Evolutionary conservation across 2,113 vertebrate species (phyloP), one percentile per base, ranked within the genome.

Genomic region (Riparia riparia): DNA sequence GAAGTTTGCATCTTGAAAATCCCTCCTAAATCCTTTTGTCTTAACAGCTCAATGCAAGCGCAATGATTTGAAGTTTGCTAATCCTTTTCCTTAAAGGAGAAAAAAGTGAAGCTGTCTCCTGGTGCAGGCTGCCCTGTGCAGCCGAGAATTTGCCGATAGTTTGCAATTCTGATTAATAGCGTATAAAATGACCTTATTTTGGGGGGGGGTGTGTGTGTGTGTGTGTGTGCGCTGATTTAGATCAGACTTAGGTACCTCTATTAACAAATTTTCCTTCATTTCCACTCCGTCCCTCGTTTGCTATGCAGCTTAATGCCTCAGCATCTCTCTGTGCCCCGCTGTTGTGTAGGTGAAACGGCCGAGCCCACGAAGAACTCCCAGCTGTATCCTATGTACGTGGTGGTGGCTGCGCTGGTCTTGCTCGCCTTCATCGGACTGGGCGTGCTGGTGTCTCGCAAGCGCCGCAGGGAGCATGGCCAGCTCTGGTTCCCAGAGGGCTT

Each of bases 401-500:
- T 98, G 21, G 96, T 98, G 82, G 98, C 96, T 1, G 98, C 93
- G 6, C 85, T 99, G 22, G 96, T 98, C 45, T 82, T 99, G 83
- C 95, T 99, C 57, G 97, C 98, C 80, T 98, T 98, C 65, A 96
- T 98, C 15, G 98, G 97, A 11, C 98, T 99, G 24, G 99, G 99
- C 28, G 99, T 99, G 66, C 98, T 99, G 95, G 98, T 98, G 53
- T 99, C 98, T 57, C 99, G 99, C 19, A 99, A 99, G 97, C 98
- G 99, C 4, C 99, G 99, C 77, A 98, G 99, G 44, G 99, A 99
- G 95, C 99, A 99, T 60, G 99, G 99, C 56, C 99, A 99, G 96
- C 99, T 99, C 12, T 99, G 99, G 99, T 99, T 99, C 98, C 99
- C 99, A 1, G 99, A 99, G 93, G 99, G 99, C 86, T 99, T 99